phyloP scores from a whole-genome alignment of 2,888 invertebrate species.

The Camptogramma bilineatum region DNA sequence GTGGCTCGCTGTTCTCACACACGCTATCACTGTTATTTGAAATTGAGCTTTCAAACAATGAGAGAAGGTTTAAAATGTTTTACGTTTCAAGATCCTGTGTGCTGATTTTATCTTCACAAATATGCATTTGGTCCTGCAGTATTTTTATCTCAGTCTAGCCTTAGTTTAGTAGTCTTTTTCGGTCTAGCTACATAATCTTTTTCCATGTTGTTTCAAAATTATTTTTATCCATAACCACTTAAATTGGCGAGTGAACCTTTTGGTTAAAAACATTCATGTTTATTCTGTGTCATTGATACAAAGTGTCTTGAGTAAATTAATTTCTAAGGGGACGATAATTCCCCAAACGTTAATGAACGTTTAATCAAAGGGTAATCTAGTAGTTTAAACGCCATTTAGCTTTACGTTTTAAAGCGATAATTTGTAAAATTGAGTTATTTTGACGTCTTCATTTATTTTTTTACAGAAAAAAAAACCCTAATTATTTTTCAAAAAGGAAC shows the following conservation, averaged over 20 bases:
- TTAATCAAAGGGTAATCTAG: conserved; percentile 56
- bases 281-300: conserved; percentile 49
- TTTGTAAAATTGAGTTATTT: conserved; percentile 12
- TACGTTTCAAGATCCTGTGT: not conserved
- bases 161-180: too few relatives aligned
- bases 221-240: too few relatives aligned
- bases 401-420: conserved; percentile 21
- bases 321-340: conserved; percentile 54
- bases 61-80: too few relatives aligned
- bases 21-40: too few relatives aligned
- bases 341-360: conserved; percentile 53
- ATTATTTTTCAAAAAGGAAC: too few relatives aligned
- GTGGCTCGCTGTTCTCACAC: too few relatives aligned
- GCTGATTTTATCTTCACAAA: not conserved
- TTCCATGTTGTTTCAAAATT: too few relatives aligned
- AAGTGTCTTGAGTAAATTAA: conserved; percentile 56
- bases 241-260: conserved; percentile 9
- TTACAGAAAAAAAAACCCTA: too few relatives aligned
- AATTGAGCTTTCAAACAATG: too few relatives aligned
- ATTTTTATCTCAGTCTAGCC: not conserved
- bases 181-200: too few relatives aligned
- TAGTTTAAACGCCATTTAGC: conserved; percentile 40
- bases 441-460: too few relatives aligned
- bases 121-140: too few relatives aligned
- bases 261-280: not conserved